phyloP scores from a whole-genome alignment of 2,888 invertebrate genomes.

The Tinea trinotella region DNA sequence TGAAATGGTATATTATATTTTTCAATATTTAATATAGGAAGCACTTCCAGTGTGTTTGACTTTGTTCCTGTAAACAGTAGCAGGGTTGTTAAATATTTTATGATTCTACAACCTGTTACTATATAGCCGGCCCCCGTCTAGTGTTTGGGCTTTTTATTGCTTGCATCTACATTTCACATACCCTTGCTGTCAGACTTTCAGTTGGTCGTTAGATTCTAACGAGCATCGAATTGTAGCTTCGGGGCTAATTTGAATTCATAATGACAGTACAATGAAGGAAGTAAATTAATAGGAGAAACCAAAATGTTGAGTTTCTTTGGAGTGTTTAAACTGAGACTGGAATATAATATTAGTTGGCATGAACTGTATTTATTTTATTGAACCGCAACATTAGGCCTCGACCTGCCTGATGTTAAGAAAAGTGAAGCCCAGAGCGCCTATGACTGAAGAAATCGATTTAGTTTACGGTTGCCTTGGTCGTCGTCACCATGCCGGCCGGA shows the following conservation, averaged over 20 bases:
- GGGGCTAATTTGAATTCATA: neutral
- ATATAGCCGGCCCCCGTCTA: slow-evolving; percentile 14
- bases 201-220: slow-evolving; percentile 7
- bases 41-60: slow-evolving; percentile 18
- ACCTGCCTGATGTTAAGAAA: too few species aligned
- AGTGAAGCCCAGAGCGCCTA: too few species aligned
- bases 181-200: neutral
- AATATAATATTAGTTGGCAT: too few species aligned
- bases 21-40: slow-evolving; percentile 1
- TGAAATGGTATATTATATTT: slow-evolving; percentile 3
- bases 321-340: too few species aligned
- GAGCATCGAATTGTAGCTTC: slow-evolving; percentile 6
- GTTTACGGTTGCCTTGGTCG: too few species aligned
- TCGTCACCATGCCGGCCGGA: too few species aligned
- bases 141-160: slow-evolving; percentile 18
- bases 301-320: neutral
- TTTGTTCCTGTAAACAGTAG: slow-evolving; percentile 41
- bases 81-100: slow-evolving; percentile 54
- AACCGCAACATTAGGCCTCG: too few species aligned
- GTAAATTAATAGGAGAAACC: neutral
- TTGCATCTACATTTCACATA: slow-evolving; percentile 14
- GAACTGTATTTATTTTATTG: too few species aligned
- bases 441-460: too few species aligned
- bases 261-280: neutral
- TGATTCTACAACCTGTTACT: slow-evolving; percentile 44